Evolutionary conservation across 2,113 vertebrate genomes (phyloP), one percentile per base, ranked within the genome.

Genomic region (Tachysurus vachellii): DNA sequence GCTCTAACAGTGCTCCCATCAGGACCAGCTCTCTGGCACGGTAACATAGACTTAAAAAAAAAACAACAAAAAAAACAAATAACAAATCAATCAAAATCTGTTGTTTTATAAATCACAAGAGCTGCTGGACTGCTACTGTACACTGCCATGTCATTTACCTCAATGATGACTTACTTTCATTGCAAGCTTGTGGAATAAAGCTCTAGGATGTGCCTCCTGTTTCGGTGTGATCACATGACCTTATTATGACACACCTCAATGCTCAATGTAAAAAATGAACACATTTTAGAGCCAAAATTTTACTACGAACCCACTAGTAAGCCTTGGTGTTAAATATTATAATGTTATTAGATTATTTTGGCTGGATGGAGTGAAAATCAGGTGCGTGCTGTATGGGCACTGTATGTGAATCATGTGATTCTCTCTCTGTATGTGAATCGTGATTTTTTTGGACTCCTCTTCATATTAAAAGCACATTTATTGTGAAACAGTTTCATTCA

Each of bases 1-100:
- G 87, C 71, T 53, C 57, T 89, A 88, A 80, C 80, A 84, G 83
- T 62, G 82, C 81, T 71, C 83, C 85, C 85, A 85, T 77, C 84
- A 89, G 91, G 87, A 86, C 89, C 80, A 64, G 83, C 85, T 91
- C 91, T 87, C 89, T 90, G 76, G 88, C 89, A 86, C 83, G 89
- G 91, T 91, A 91, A 91, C 83, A 88, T 80, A 86, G 68, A 85
- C 83, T 42, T 31, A 31, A 47, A 44, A n/a, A n/a, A 54, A 11
- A 9, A 19, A 79, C 17, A 17, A 13, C 26, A 36, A 76, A 16
- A 50, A 4, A 59, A 59, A 42, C 26, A 8, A 23, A 76, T 85
- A 13, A 76, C 14, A 10, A 42, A 28, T 13, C 50, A 36, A 75
- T 76, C 14, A 54, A 16, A 71, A 56, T 26, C 23, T 61, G 70